Conservation (phyloP, 2,888 invertebrate species). For the Uropetala carovei region DNA sequence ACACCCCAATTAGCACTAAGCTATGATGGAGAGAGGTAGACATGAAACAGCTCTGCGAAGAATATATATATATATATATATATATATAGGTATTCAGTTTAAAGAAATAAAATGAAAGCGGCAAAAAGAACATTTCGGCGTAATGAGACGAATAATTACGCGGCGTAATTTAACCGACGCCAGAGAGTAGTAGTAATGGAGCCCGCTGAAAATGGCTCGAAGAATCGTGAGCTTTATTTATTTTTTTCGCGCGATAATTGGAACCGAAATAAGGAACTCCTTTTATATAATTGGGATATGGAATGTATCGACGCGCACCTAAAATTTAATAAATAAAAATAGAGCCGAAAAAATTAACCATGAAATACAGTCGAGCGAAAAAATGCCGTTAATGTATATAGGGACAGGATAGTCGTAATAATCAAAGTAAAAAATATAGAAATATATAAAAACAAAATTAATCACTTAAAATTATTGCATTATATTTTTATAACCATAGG, state of each 20-base stretch:
- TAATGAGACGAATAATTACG: constrained; percentile 18
- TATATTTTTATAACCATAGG: too few species aligned
- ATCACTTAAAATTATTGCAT: too few species aligned
- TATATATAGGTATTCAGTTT: too few species aligned
- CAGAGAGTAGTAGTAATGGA: neutral
- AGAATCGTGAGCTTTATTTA: too few species aligned
- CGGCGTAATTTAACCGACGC: neutral
- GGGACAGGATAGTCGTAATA: too few species aligned
- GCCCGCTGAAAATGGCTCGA: neutral
- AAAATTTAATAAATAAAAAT: neutral
- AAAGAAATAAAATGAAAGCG: neutral
- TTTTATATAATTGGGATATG: neutral
- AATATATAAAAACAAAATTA: too few species aligned
- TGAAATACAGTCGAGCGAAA: too few species aligned
- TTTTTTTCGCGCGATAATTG: neutral
- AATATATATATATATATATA: too few species aligned
- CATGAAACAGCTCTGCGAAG: neutral
- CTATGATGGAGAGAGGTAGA: neutral
- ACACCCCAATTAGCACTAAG: neutral
- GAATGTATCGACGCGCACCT: neutral
- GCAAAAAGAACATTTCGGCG: neutral
- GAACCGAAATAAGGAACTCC: neutral
- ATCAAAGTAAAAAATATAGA: too few species aligned
- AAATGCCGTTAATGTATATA: too few species aligned
- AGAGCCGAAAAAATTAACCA: too few species aligned